These are phyloP conservation scores for Brachionus paranguensis DNA, from an alignment of 1,140 invertebrate genomes.

Conservation along the genomic window DNA sequence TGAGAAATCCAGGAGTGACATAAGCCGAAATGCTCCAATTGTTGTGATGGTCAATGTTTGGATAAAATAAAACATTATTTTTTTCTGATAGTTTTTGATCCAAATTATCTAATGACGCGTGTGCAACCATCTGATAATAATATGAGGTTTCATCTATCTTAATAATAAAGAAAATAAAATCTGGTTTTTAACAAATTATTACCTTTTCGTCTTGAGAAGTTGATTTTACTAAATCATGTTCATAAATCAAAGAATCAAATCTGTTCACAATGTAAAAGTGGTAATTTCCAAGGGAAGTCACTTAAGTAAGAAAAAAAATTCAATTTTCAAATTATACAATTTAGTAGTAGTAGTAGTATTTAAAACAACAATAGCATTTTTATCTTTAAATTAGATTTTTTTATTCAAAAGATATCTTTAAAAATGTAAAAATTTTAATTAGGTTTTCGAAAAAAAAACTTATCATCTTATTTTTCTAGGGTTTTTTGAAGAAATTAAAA, in stretches of 20 bases:
- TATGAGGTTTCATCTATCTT: slow-evolving; percentile 20
- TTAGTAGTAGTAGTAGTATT: no score
- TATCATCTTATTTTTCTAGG: no score
- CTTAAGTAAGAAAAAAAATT: neutral
- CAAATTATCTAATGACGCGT: slow-evolving; percentile 22
- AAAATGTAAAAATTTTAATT: no score
- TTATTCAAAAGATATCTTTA: no score
- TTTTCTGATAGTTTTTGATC: neutral
- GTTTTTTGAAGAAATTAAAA: no score
- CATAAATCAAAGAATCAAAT: slow-evolving; percentile 33
- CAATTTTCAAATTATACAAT: no score
- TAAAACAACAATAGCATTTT: no score
- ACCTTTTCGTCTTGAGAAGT: neutral
- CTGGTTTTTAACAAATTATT: neutral
- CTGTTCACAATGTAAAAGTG: slow-evolving; percentile 36
- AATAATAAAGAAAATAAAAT: neutral
- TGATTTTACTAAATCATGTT: neutral
- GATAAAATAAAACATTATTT: slow-evolving; percentile 1
- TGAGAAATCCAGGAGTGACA: slow-evolving; percentile 58
- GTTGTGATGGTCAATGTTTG: slow-evolving; percentile 21
- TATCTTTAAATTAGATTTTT: neutral
- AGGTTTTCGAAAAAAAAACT: no score
- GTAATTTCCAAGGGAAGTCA: neutral
- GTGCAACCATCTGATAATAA: slow-evolving; percentile 36
- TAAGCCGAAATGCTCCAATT: slow-evolving; percentile 13